phyloP scores from a whole-genome alignment of 1,140 invertebrate species.

The Meloidogyne exigua region DNA sequence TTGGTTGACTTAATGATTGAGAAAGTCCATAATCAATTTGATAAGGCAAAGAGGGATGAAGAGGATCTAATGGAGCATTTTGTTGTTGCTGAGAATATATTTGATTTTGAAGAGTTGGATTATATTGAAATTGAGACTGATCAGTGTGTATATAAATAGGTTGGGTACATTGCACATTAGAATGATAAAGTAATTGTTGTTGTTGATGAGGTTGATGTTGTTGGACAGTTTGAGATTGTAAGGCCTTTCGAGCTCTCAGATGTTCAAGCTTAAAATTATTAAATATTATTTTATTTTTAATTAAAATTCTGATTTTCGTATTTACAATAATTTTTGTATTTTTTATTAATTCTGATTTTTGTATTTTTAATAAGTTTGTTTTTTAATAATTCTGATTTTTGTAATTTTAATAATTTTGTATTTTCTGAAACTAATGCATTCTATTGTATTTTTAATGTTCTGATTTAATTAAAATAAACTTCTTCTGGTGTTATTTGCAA shows the following conservation, averaged over 20 bases:
- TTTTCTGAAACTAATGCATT: neutral
- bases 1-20: neutral
- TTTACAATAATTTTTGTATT: neutral
- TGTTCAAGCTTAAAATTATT: neutral
- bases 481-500: neutral
- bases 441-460: neutral
- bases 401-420: neutral
- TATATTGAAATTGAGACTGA: neutral
- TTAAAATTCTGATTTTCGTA: neutral
- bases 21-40: neutral
- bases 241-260: neutral
- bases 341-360: neutral
- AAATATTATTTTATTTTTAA: neutral
- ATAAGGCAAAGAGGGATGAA: neutral
- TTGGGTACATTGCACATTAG: neutral
- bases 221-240: neutral
- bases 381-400: neutral
- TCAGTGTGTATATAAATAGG: neutral
- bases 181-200: neutral
- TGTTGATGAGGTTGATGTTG: neutral
- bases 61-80: neutral
- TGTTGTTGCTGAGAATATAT: slow-evolving; percentile 1
- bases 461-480: neutral
- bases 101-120: neutral
- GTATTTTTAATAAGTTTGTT: neutral